Evolutionary conservation across 2,888 invertebrate genomes (phyloP), one percentile per base, ranked within the genome.

Genomic region (Eustalomyia histrio): DNA sequence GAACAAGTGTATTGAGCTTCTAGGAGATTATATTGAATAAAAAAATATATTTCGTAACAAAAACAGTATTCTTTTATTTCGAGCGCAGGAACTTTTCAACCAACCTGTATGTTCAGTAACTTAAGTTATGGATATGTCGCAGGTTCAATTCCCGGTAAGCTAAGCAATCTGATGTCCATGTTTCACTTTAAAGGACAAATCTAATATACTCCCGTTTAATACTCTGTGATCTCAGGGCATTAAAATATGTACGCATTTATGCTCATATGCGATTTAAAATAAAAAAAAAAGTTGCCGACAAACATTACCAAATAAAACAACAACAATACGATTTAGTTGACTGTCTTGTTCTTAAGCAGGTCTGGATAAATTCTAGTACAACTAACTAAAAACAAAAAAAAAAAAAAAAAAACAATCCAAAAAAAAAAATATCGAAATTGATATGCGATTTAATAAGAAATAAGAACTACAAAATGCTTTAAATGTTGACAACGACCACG

Each of bases 391-490:
- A 60, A 75, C 47, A 43, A 58, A 73, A 43, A 67, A 43, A n/a
- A 53, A 39, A 39, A 43, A 43, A 67, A 21, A 47, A 76, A 43
- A 67, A 43, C 9, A 53, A 33, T 6, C 12, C 14, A n/a, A 53
- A 39, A 39, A 43, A 43, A 67, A 21, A 47, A 76, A 71, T 78
- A 53, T 63, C 61, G 80, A 79, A 78, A 81, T 79, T 76, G 76
- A 83, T 81, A 79, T 76, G 76, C 75, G 64, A 64, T 73, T 79
- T 75, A 75, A 74, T 78, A 80, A 78, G 80, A 80, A 80, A 83
- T 74, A 81, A 78, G 71, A 81, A 81, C 81, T 81, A 81, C 81
- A 81, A 81, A 81, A 81, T 81, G 81, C 81, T 81, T 81, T 81
- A 81, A 81, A 81, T 75, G 81, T 81, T 81, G 81, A 81, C 81